A percentile compares a stretch with the other conserved stretches of the same genome.
phyloP scores from a whole-genome alignment of 2,888 invertebrate species.

The Ellobium chinense region DNA sequence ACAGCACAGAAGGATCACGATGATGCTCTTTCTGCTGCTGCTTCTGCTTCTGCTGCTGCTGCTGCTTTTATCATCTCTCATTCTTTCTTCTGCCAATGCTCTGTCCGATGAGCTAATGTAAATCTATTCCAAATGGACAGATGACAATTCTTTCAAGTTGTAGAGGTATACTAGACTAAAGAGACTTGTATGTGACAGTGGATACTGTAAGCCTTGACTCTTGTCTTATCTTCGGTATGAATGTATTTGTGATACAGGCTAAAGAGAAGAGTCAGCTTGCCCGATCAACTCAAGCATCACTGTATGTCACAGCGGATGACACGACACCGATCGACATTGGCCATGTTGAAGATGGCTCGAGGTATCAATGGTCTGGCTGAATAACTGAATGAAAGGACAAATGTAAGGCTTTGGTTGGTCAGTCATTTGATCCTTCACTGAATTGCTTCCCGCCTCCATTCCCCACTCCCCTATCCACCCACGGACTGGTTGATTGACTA shows the following conservation, averaged over 20 bases:
- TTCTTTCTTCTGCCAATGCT: no score
- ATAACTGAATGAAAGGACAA: no score
- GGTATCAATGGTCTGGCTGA: background rate
- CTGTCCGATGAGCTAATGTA: no score
- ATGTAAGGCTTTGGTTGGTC: background rate
- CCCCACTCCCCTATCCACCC: background rate
- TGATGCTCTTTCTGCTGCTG: no score
- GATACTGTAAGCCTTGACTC: no score
- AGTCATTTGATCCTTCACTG: background rate
- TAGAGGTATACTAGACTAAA: no score
- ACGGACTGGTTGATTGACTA: no score
- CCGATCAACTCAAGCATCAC: background rate
- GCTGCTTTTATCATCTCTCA: no score
- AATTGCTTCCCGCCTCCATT: background rate
- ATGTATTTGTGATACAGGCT: background rate
- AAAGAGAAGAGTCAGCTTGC: background rate
- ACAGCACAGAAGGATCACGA: no score
- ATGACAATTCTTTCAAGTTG: no score
- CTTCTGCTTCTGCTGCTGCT: no score
- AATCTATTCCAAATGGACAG: no score
- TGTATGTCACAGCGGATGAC: background rate
- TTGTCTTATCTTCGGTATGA: background rate
- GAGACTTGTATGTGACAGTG: background rate
- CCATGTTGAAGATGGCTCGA: background rate
- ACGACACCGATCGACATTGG: background rate